These are phyloP conservation scores for Sebastes taczanowskii DNA, from an alignment of 2,797 vertebrate species.

Conservation along the genomic window DNA sequence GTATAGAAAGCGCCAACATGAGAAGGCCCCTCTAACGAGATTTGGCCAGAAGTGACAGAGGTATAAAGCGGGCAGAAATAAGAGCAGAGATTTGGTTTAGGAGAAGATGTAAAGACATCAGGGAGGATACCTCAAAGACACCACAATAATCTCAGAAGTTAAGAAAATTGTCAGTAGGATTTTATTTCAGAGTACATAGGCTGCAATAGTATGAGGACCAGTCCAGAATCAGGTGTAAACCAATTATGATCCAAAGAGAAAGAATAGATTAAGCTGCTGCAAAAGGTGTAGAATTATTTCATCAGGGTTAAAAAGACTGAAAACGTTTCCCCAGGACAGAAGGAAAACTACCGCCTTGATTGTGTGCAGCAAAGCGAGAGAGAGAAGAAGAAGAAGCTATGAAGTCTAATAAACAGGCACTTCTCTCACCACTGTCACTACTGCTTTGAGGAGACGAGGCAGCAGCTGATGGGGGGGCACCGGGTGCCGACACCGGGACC, in stretches of 20 bases:
- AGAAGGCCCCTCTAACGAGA: constrained; percentile 46
- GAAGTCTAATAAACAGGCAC: constrained; percentile 57
- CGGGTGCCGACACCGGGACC: constrained; percentile 39
- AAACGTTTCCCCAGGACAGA: constrained; percentile 36
- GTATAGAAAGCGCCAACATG: constrained; percentile 25
- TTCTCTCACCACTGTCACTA: constrained; percentile 92
- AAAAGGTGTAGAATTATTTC: constrained; percentile 1
- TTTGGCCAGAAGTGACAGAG: constrained; percentile 33
- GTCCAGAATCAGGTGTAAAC: constrained; percentile 15
- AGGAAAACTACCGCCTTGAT: constrained; percentile 24
- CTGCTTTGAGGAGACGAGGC: constrained; percentile 70
- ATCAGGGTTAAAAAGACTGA: constrained; percentile 38
- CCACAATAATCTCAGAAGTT: background rate
- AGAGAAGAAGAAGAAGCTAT: constrained; percentile 45
- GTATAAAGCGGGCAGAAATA: constrained; percentile 28
- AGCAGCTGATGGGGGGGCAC: constrained; percentile 74
- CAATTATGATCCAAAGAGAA: constrained; percentile 31
- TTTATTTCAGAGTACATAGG: constrained; percentile 14
- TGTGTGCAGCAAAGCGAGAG: constrained; percentile 42
- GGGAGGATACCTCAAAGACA: constrained; percentile 16
- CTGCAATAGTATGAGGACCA: background rate
- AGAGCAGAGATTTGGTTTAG: constrained; percentile 18
- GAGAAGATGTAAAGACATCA: constrained; percentile 20
- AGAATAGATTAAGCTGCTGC: constrained; percentile 8
- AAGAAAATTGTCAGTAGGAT: constrained; percentile 25